Evolutionary conservation across 2,113 vertebrate genomes (phyloP).

Genomic region (Rhynchomys soricoides): DNA sequence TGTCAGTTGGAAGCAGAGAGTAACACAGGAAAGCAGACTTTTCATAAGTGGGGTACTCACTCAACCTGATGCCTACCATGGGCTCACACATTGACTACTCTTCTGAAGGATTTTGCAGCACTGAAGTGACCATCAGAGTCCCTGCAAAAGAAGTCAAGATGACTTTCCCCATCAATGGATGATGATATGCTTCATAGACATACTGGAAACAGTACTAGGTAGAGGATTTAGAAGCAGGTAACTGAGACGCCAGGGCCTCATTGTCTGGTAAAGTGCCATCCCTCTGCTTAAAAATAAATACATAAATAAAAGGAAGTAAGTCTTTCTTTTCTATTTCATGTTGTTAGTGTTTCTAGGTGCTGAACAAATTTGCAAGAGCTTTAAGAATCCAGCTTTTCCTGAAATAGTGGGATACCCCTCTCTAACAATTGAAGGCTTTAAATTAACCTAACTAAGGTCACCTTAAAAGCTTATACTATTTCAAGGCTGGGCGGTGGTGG

Average conservation of each 20-base stretch:
- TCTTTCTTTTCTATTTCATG: background rate
- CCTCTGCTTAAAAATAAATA: background rate
- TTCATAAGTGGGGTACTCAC: background rate
- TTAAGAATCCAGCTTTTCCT: background rate
- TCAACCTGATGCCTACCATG: background rate
- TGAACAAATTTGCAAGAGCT: background rate
- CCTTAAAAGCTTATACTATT: background rate
- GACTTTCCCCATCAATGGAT: background rate
- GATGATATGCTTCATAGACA: background rate
- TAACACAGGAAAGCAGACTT: background rate
- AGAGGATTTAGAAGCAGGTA: background rate
- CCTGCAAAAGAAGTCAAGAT: background rate
- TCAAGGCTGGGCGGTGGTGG: background rate
- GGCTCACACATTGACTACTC: background rate
- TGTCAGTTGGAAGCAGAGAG: background rate
- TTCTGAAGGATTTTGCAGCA: background rate
- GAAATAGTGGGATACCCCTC: background rate
- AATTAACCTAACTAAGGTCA: background rate
- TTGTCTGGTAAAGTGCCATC: background rate
- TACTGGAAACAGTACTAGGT: background rate
- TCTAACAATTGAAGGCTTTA: conserved; percentile 12
- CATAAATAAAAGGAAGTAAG: background rate
- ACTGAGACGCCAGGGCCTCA: background rate
- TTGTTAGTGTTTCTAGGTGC: background rate
- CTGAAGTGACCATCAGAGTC: background rate